phyloP scores from a whole-genome alignment of 2,113 vertebrate species.

The Phylloscopus trochiloides region DNA sequence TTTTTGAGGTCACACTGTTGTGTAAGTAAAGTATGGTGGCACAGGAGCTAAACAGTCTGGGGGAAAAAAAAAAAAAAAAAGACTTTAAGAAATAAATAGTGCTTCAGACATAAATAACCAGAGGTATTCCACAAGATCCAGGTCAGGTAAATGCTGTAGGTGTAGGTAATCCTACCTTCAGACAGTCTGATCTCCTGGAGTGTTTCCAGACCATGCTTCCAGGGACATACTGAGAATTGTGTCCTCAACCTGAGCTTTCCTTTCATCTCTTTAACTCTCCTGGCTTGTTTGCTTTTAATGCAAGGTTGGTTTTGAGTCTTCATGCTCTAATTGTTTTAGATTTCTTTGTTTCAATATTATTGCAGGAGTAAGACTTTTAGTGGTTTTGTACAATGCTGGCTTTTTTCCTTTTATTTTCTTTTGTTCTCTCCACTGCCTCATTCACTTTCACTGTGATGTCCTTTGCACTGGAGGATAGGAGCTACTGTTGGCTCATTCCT shows the following conservation, averaged over 20 bases:
- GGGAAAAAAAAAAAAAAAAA: not conserved
- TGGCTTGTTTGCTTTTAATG: not conserved
- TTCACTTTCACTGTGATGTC: not conserved
- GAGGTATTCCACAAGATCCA: not conserved
- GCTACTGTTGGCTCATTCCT: not conserved
- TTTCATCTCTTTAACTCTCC: not conserved
- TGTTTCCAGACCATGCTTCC: not conserved
- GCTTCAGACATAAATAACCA: not conserved
- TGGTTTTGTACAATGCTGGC: not conserved
- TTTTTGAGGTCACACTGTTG: not conserved
- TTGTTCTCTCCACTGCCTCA: not conserved
- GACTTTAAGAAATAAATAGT: not conserved
- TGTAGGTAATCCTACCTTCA: conserved; percentile 21
- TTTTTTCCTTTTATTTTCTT: not conserved
- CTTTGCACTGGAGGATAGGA: not conserved
- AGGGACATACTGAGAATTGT: not conserved
- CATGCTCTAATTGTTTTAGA: not conserved
- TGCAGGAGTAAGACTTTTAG: not conserved
- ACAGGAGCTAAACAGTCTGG: not conserved
- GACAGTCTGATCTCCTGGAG: conserved; percentile 22
- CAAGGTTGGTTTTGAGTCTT: not conserved
- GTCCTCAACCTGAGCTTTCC: not conserved
- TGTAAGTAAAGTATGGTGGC: not conserved
- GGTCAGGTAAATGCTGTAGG: not conserved
- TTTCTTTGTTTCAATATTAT: not conserved